A percentile compares a stretch with the other conserved stretches of the same genome.
These are phyloP conservation scores for Muscicapa comitata DNA, from an alignment of 2,797 vertebrate genomes.

Conservation along the genomic window DNA sequence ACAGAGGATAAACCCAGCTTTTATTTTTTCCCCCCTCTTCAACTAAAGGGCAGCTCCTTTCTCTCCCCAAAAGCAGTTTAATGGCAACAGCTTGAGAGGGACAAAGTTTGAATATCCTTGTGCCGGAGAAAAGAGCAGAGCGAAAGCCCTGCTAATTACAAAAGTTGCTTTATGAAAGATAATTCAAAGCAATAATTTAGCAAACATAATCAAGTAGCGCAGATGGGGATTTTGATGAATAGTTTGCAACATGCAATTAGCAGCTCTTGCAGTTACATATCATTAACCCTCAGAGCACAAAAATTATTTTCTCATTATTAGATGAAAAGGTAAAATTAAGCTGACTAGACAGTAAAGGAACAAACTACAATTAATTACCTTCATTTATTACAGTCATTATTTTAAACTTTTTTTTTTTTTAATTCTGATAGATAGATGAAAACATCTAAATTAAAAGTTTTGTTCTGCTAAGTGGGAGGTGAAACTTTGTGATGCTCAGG, in stretches of 20 bases:
- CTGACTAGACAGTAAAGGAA: constrained; percentile 96
- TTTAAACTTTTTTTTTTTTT: constrained; percentile 79
- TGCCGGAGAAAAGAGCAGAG: constrained; percentile 87
- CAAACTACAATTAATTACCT: constrained; percentile 88
- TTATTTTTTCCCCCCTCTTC: neutral
- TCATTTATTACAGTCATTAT: constrained; percentile 88
- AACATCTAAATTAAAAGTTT: constrained; percentile 87
- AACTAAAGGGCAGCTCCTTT: constrained; percentile 67
- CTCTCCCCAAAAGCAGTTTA: constrained; percentile 65
- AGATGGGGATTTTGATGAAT: constrained; percentile 99
- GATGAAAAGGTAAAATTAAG: constrained; percentile 96
- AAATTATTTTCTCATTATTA: constrained; percentile 99
- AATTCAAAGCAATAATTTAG: constrained; percentile 99
- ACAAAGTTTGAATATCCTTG: constrained; percentile 80
- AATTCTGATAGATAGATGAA: constrained; percentile 76
- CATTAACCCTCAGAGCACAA: constrained; percentile 99
- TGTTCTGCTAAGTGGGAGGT: constrained; percentile 75
- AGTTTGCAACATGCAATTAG: constrained; percentile 99
- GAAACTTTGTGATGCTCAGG: constrained; percentile 39
- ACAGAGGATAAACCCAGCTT: constrained; percentile 11
- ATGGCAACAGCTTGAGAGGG: constrained; percentile 75
- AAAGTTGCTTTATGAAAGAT: constrained; percentile 99
- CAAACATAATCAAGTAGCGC: constrained; percentile 96
- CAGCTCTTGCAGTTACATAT: constrained; percentile 96
- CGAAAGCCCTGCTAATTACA: constrained; percentile 92